Evolutionary conservation across 2,888 invertebrate species (phyloP).

Genomic region (Ashinkailepas kermadecensis): DNA sequence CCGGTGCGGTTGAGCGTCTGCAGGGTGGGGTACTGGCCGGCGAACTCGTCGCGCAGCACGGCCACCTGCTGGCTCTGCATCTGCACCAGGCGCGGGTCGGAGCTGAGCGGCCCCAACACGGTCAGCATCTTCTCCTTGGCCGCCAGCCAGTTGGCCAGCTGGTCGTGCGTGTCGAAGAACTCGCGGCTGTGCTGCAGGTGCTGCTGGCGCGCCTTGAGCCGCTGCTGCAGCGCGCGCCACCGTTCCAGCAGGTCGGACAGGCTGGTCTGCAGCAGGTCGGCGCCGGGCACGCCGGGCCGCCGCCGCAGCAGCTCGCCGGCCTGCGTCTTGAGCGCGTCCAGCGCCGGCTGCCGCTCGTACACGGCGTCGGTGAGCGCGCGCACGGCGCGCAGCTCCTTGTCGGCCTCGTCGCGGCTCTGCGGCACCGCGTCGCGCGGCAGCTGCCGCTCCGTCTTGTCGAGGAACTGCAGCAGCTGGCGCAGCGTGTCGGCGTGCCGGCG

Average conservation of each 20-base stretch:
- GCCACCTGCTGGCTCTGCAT: slow-evolving; percentile 91
- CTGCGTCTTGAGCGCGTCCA: slow-evolving; percentile 82
- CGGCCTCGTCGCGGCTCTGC: slow-evolving; percentile 70
- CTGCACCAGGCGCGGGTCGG: slow-evolving; percentile 90
- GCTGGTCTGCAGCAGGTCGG: background rate
- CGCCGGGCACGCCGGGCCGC: slow-evolving; percentile 49
- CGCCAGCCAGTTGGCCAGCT: slow-evolving; percentile 74
- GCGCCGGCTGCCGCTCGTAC: slow-evolving; percentile 82
- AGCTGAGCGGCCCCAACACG: slow-evolving; percentile 89
- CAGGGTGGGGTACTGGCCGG: slow-evolving; percentile 84
- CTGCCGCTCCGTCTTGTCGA: slow-evolving; percentile 63
- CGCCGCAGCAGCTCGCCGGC: slow-evolving; percentile 65
- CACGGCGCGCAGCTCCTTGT: slow-evolving; percentile 72
- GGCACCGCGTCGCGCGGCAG: slow-evolving; percentile 62
- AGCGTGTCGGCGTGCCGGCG: slow-evolving; percentile 74
- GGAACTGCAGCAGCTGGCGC: slow-evolving; percentile 67
- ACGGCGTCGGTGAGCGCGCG: slow-evolving; percentile 79
- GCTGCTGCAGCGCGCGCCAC: slow-evolving; percentile 78
- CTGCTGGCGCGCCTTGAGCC: slow-evolving; percentile 60
- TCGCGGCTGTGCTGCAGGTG: slow-evolving; percentile 64
- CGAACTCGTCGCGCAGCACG: slow-evolving; percentile 90
- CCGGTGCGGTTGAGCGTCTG: slow-evolving; percentile 61
- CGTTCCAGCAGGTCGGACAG: slow-evolving; percentile 73
- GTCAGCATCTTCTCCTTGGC: slow-evolving; percentile 94
- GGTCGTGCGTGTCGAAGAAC: slow-evolving; percentile 82